Conservation (phyloP, 2,888 invertebrate genomes). For the Thereva nobilitata region DNA sequence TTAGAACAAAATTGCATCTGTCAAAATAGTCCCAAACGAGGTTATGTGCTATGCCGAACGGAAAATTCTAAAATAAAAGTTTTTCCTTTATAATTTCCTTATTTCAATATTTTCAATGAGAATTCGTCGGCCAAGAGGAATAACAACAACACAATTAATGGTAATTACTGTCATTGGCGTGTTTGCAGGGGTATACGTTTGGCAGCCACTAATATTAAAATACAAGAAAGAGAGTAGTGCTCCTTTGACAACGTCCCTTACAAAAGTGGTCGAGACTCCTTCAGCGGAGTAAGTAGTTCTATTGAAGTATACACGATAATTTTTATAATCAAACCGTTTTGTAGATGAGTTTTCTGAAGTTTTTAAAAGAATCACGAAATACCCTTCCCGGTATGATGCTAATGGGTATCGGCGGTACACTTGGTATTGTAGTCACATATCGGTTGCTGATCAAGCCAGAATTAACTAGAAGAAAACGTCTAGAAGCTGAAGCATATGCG, state of each 20-base stretch:
- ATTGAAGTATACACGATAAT: background rate
- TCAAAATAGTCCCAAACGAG: no score
- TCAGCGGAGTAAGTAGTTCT: constrained; percentile 27
- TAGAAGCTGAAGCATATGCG: constrained; percentile 52
- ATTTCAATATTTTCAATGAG: constrained; percentile 48
- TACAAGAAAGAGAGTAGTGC: constrained; percentile 46
- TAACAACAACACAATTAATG: constrained; percentile 55
- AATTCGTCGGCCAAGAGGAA: constrained; percentile 55
- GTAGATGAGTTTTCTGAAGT: constrained; percentile 54
- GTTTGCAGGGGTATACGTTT: constrained; percentile 53
- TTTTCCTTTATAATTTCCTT: background rate
- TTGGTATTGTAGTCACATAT: constrained; percentile 46
- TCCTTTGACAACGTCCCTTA: constrained; percentile 4
- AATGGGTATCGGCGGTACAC: constrained; percentile 47
- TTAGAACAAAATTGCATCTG: no score
- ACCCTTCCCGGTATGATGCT: constrained; percentile 51
- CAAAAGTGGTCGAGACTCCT: constrained; percentile 9
- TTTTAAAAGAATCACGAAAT: constrained; percentile 46
- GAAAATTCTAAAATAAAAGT: no score
- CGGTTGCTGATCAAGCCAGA: constrained; percentile 50
- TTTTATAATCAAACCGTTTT: constrained; percentile 36
- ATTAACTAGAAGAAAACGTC: constrained; percentile 47
- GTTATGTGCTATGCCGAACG: no score
- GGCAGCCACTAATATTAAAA: constrained; percentile 55
- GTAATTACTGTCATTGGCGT: constrained; percentile 53